Percentiles rank a stretch among this genome's conserved stretches.
These are phyloP conservation scores for Crocallis elinguaria DNA, from an alignment of 2,888 invertebrate genomes.

Conservation along the genomic window DNA sequence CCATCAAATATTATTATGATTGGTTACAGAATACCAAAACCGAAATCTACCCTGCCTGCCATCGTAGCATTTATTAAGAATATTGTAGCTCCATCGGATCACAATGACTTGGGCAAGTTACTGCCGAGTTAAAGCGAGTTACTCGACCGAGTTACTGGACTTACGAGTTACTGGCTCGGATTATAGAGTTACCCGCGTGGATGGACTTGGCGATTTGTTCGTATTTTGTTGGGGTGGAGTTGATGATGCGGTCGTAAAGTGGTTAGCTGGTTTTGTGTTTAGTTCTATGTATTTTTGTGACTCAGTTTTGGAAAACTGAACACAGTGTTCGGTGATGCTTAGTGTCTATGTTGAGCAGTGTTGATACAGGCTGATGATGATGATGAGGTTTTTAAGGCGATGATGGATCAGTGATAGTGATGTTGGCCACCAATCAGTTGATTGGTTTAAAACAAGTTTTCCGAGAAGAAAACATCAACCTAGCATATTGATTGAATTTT, in stretches of 20 bases:
- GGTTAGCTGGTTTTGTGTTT: conserved; percentile 15
- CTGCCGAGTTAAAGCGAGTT: conserved; percentile 18
- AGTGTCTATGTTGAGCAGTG: too few species aligned
- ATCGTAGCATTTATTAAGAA: conserved; percentile 27
- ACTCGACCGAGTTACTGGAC: conserved; percentile 23
- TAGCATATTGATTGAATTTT: too few species aligned
- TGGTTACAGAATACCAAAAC: not conserved
- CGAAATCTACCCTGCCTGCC: conserved; percentile 13
- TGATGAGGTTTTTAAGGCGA: too few species aligned
- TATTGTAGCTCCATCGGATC: conserved; percentile 29
- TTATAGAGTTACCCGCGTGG: conserved; percentile 24
- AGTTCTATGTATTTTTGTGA: not conserved
- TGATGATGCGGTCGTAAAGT: conserved; percentile 9
- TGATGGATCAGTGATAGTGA: too few species aligned
- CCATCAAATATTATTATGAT: too few species aligned
- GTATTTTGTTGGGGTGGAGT: conserved; percentile 3
- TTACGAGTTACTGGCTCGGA: conserved; percentile 21
- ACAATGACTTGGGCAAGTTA: conserved; percentile 27
- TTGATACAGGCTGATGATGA: too few species aligned
- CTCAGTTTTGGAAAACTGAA: too few species aligned
- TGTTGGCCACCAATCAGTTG: too few species aligned
- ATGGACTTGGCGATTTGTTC: conserved; percentile 17
- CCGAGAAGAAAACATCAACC: too few species aligned
- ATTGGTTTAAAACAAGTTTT: too few species aligned
- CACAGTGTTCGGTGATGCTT: too few species aligned